Conservation (phyloP, 2,113 vertebrate species). For the Odontesthes bonariensis region DNA sequence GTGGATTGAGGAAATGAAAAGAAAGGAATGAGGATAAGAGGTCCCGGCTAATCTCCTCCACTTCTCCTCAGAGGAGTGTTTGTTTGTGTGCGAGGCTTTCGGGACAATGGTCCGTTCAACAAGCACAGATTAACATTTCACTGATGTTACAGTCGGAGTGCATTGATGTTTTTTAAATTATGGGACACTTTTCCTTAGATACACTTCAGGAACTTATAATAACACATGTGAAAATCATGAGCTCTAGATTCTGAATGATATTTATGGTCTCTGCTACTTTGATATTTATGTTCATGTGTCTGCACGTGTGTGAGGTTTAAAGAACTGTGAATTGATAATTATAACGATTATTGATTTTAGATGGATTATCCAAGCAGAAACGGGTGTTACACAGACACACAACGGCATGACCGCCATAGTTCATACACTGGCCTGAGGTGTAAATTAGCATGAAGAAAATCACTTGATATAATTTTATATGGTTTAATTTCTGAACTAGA, state of each 20-base stretch:
- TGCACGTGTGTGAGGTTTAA: too few relatives aligned
- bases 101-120: not conserved
- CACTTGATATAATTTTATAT: constrained; percentile 13
- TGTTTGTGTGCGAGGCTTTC: constrained; percentile 10
- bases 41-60: constrained; percentile 79
- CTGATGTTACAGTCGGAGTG: not conserved
- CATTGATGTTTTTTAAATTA: not conserved
- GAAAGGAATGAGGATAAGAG: constrained; percentile 75
- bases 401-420: not conserved
- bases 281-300: too few relatives aligned
- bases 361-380: not conserved
- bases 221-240: not conserved
- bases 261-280: too few relatives aligned
- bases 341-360: not conserved
- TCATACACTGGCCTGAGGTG: not conserved
- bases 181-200: too few relatives aligned
- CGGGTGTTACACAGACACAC: not conserved
- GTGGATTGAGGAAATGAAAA: constrained; percentile 78
- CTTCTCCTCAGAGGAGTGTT: constrained; percentile 48
- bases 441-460: constrained; percentile 14
- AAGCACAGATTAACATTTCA: constrained; percentile 19
- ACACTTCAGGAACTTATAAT: too few relatives aligned
- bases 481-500: constrained; percentile 27
- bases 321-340: too few relatives aligned
- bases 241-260: not conserved